phyloP scores from a whole-genome alignment of 2,113 vertebrate species.

The Corythornis vintsioides region DNA sequence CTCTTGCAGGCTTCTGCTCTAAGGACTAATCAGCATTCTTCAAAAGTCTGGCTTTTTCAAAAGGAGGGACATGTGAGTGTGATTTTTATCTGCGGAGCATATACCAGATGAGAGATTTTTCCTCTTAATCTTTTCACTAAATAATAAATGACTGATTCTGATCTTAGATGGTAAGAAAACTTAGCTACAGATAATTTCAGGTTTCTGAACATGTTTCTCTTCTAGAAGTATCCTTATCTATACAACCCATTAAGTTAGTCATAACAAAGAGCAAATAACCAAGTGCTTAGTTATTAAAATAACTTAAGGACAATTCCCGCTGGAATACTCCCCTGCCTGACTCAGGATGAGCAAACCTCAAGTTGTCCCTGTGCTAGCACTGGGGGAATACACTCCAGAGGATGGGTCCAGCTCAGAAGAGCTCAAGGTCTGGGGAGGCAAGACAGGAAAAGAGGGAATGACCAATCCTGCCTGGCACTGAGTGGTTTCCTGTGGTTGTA shows the following conservation, averaged over 20 bases:
- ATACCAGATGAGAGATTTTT: background rate
- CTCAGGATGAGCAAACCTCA: background rate
- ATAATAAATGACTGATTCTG: slow-evolving; percentile 20
- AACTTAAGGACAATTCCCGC: background rate
- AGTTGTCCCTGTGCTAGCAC: background rate
- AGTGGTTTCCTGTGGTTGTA: background rate
- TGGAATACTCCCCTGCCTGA: background rate
- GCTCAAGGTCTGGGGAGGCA: background rate
- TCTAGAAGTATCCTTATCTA: background rate
- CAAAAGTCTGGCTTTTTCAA: background rate
- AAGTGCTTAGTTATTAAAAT: background rate
- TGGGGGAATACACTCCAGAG: background rate
- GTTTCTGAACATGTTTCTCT: slow-evolving; percentile 9
- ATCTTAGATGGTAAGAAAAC: slow-evolving; percentile 1
- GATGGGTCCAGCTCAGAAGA: background rate
- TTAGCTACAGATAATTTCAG: slow-evolving; percentile 3
- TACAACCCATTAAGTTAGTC: background rate
- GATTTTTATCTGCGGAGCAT: slow-evolving; percentile 28
- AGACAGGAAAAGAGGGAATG: background rate
- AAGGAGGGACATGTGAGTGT: background rate
- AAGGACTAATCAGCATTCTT: background rate
- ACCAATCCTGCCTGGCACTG: background rate
- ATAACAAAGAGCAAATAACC: background rate
- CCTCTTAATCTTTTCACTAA: background rate
- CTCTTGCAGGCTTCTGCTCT: background rate